phyloP scores from a whole-genome alignment of 2,113 vertebrate genomes.

The Scomber japonicus region DNA sequence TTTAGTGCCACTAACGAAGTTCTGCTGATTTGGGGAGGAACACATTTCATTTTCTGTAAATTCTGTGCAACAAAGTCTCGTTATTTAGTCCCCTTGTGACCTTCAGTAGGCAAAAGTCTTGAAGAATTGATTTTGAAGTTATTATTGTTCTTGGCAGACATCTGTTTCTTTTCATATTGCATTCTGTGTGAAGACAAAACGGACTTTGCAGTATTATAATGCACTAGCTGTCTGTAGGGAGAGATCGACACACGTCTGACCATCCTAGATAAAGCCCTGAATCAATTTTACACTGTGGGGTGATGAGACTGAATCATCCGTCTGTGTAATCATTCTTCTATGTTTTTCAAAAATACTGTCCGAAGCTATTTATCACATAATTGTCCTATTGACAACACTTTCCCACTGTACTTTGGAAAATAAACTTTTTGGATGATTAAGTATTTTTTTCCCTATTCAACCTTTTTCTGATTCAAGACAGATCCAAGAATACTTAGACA shows the following conservation, averaged over 20 bases:
- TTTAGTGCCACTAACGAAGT: too few species aligned
- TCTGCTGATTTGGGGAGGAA: too few species aligned
- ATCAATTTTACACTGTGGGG: neutral
- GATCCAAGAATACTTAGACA: neutral
- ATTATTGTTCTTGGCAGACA: too few species aligned
- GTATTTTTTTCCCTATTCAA: neutral
- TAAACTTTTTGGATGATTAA: neutral
- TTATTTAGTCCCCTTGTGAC: too few species aligned
- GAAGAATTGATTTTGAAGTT: neutral
- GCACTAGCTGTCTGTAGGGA: neutral
- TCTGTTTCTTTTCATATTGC: too few species aligned
- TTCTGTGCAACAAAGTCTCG: too few species aligned
- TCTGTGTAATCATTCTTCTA: neutral
- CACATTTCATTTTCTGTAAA: too few species aligned
- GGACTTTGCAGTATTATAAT: neutral
- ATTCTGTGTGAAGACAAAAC: too few species aligned
- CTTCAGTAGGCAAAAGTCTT: neutral
- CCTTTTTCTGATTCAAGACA: neutral
- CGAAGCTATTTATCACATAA: constrained; percentile 14
- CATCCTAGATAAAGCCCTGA: neutral
- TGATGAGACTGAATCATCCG: neutral
- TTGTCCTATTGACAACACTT: neutral
- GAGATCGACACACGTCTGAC: neutral
- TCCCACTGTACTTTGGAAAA: too few species aligned
- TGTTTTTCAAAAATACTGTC: constrained; percentile 9